These are phyloP conservation scores for Papilio elwesi DNA, from an alignment of 2,888 invertebrate genomes.

Conservation along the genomic window DNA sequence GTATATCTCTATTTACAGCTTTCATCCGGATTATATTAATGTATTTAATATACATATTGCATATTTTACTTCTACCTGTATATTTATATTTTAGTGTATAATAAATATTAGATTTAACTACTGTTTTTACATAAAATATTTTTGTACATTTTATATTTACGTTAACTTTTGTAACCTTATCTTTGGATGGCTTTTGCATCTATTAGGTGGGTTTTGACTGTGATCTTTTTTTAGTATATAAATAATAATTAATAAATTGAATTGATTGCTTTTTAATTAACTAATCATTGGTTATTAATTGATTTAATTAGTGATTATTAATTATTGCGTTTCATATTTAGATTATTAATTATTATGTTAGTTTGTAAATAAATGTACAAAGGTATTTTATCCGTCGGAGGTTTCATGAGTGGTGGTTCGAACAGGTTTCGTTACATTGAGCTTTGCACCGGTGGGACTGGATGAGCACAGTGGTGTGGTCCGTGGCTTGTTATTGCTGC, in stretches of 20 bases:
- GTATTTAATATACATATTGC: too few relatives aligned
- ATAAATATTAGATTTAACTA: neutral
- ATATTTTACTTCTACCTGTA: neutral
- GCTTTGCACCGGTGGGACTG: slow-evolving; percentile 63
- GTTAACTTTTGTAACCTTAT: neutral
- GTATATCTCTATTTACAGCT: neutral
- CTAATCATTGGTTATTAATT: too few relatives aligned
- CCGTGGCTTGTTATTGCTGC: slow-evolving; percentile 39
- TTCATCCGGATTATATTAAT: neutral
- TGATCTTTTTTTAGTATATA: too few relatives aligned
- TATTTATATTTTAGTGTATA: neutral
- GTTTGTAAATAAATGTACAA: slow-evolving; percentile 8
- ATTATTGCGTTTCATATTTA: too few relatives aligned
- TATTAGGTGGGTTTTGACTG: neutral
- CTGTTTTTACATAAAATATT: neutral
- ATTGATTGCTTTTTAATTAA: too few relatives aligned
- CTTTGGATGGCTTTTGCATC: neutral
- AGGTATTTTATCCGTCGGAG: slow-evolving; percentile 20
- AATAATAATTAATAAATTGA: too few relatives aligned
- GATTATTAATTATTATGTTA: neutral
- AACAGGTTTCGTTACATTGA: slow-evolving; percentile 47
- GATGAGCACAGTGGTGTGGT: slow-evolving; percentile 57
- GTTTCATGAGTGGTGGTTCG: slow-evolving; percentile 22
- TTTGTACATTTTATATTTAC: slow-evolving; percentile 16
- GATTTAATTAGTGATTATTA: too few relatives aligned